Percentiles rank a stretch among this genome's conserved stretches.
These are phyloP conservation scores for Capromys pilorides DNA, from an alignment of 2,797 vertebrate species.

Conservation along the genomic window DNA sequence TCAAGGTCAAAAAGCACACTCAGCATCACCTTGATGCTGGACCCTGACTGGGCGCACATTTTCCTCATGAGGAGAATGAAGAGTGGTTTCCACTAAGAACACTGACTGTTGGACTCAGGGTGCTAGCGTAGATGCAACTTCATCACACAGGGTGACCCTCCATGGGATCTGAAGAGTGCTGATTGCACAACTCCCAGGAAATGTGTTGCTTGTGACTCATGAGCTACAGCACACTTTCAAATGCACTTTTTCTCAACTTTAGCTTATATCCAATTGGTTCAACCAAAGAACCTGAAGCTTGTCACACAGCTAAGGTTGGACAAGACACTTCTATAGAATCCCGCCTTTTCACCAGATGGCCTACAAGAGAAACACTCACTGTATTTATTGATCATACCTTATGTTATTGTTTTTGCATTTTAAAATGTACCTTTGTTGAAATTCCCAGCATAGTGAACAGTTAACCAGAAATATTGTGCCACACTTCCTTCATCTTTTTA, in stretches of 20 bases:
- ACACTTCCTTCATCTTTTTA: not conserved
- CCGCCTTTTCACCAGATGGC: not conserved
- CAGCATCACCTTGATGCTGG: not conserved
- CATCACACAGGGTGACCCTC: not conserved
- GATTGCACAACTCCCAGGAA: not conserved
- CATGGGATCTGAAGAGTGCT: not conserved
- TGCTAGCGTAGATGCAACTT: not conserved
- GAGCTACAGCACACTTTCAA: not conserved
- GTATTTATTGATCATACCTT: not conserved
- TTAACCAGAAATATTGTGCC: slow-evolving; percentile 2
- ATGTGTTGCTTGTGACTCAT: not conserved
- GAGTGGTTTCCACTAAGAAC: not conserved
- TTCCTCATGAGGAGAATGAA: not conserved
- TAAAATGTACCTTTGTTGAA: not conserved
- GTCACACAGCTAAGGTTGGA: not conserved
- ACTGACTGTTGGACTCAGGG: not conserved
- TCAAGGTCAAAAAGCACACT: not conserved
- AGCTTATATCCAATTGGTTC: not conserved
- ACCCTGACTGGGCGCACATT: not conserved
- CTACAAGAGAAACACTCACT: not conserved
- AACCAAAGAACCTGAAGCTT: not conserved
- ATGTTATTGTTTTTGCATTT: not conserved
- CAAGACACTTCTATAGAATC: not conserved
- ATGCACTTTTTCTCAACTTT: not conserved
- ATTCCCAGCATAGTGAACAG: not conserved